phyloP scores from a whole-genome alignment of 2,113 vertebrate genomes.

The Hippocampus barbouri region DNA sequence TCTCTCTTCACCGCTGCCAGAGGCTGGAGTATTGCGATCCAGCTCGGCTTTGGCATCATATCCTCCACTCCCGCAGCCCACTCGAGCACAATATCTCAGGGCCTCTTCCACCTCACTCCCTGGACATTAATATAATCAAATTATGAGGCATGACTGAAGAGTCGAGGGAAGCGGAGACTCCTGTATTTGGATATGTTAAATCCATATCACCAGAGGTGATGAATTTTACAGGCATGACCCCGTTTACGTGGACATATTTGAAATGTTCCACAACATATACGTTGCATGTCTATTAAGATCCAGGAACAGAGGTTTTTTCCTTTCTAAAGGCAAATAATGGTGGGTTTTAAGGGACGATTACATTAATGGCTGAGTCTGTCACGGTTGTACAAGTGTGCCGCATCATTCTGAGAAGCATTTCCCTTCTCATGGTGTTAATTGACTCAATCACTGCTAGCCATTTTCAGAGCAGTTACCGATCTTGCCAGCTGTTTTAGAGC shows the following conservation, averaged over 20 bases:
- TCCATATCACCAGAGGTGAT: constrained; percentile 1
- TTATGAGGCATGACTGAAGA: constrained; percentile 18
- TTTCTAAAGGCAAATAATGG: not conserved
- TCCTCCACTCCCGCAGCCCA: not conserved
- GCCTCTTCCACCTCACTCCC: constrained; percentile 5
- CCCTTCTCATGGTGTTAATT: not conserved
- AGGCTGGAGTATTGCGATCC: constrained; percentile 18
- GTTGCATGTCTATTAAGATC: not conserved
- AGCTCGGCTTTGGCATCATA: constrained; percentile 28
- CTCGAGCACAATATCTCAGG: constrained; percentile 3
- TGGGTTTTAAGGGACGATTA: not conserved
- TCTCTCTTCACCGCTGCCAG: constrained; percentile 22
- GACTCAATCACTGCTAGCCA: not conserved
- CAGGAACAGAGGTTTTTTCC: not conserved
- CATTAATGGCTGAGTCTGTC: not conserved
- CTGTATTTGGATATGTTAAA: constrained; percentile 18
- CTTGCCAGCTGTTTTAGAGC: too few relatives aligned
- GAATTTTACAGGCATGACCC: constrained; percentile 11
- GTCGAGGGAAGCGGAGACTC: constrained; percentile 4
- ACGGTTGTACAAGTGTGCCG: not conserved
- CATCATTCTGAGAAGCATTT: not conserved
- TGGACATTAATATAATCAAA: constrained; percentile 20
- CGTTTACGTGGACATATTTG: not conserved
- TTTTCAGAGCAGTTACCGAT: not conserved
- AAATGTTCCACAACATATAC: not conserved